A percentile compares a stretch with the other conserved stretches of the same genome.
These are phyloP conservation scores for Adoxophyes honmai DNA, from an alignment of 1,140 invertebrate genomes.

Conservation along the genomic window DNA sequence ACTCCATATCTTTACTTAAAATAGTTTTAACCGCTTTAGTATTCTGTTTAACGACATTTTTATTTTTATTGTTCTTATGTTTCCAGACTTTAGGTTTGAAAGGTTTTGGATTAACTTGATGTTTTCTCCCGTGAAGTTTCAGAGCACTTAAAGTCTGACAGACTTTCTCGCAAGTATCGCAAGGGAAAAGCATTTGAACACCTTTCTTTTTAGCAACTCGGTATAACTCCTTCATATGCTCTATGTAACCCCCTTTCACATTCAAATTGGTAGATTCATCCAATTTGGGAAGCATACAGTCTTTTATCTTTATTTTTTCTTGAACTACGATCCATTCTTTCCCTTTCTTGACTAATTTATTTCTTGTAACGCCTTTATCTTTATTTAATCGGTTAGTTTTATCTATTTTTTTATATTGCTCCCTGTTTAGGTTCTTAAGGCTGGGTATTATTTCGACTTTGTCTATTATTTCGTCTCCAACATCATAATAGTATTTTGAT, in stretches of 20 bases:
- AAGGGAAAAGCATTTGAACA: constrained; percentile 48
- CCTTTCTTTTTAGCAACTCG: constrained; percentile 36
- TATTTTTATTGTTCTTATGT: constrained; percentile 32
- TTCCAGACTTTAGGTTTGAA: constrained; percentile 58
- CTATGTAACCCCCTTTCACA: constrained; percentile 33
- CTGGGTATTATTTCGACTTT: constrained; percentile 53
- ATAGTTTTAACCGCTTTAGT: not conserved
- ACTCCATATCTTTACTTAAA: constrained; percentile 13
- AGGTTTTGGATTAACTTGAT: constrained; percentile 44
- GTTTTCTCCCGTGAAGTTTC: constrained; percentile 45
- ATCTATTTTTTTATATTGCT: constrained; percentile 42
- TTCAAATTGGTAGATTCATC: constrained; percentile 21
- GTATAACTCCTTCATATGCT: constrained; percentile 32
- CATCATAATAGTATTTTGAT: constrained; percentile 41
- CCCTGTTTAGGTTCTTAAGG: constrained; percentile 48
- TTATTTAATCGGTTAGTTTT: constrained; percentile 33
- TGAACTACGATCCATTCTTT: constrained; percentile 51
- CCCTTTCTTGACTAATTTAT: constrained; percentile 51
- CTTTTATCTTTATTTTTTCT: constrained; percentile 31
- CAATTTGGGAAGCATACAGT: constrained; percentile 33
- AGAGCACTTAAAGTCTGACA: constrained; percentile 50
- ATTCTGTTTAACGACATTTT: too few species aligned
- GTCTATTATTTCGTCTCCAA: constrained; percentile 26
- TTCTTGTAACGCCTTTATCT: constrained; percentile 34
- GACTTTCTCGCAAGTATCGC: constrained; percentile 50